Conservation (phyloP, 2,797 vertebrate genomes). For the Macrochelys suwanniensis region DNA sequence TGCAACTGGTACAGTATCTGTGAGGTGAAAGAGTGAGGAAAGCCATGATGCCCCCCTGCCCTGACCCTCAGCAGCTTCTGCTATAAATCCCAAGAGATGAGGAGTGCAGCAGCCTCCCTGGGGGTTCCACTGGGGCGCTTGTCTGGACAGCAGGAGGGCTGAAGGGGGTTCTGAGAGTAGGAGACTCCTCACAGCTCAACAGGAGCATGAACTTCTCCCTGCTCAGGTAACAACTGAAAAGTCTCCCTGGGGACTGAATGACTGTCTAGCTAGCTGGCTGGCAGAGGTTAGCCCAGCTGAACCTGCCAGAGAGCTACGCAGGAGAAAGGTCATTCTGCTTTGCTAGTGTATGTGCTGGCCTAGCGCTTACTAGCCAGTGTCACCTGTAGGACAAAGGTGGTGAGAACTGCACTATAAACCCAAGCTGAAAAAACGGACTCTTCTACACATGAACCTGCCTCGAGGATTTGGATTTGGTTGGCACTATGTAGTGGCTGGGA, state of each 20-base stretch:
- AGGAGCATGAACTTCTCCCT: not conserved
- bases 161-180: not conserved
- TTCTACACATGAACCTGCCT: not conserved
- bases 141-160: not conserved
- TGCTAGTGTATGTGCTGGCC: not conserved
- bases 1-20: not conserved
- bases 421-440: not conserved
- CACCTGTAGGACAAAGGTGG: not conserved
- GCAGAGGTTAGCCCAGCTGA: not conserved
- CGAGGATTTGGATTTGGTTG: not conserved
- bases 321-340: not conserved
- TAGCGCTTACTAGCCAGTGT: not conserved
- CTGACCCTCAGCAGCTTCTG: not conserved
- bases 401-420: not conserved
- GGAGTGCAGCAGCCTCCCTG: not conserved
- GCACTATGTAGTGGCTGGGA: not conserved
- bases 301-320: not conserved
- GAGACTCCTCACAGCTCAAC: not conserved
- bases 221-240: not conserved
- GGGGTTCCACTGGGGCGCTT: not conserved
- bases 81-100: not conserved
- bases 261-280: not conserved
- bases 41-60: not conserved
- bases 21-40: not conserved
- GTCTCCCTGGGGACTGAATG: not conserved